Evolutionary conservation across 2,797 vertebrate genomes (phyloP), one percentile per base, ranked within the genome.

Genomic region (Limnodromus scolopaceus): DNA sequence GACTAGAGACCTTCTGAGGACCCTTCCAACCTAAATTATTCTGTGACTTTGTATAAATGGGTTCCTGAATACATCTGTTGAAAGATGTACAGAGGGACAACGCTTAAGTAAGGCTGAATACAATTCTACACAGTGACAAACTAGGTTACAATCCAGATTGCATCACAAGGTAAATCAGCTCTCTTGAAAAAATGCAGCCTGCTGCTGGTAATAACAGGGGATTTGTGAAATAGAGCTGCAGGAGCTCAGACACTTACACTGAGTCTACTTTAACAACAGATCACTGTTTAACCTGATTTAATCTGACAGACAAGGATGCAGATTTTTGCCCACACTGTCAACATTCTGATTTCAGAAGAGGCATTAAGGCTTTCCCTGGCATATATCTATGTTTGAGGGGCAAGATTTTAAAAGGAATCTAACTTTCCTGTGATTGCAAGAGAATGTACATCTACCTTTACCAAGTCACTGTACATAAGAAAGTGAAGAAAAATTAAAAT

Each of bases 201-300:
- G 53, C 8, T 80, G 18, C 71, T 61, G 9, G 5, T 74, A 57
- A 70, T 45, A 93, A 84, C n/a, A 34, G 23, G 8, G 18, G 36
- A 54, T n/a, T 51, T 41, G 16, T 69, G 48, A 95, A 75, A 66
- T 1, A 55, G 17, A 81, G 22, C 32, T 75, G 41, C n/a, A 45
- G 55, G 10, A 70, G 34, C 5, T 2, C 0, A 57, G 63, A 61
- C 43, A 55, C 32, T 18, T 58, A 58, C 18, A 54, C 2, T 0
- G 2, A 69, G 16, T 82, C 74, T 66, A 63, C 45, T 87, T 91
- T 63, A 77, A 66, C 38, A 75, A 34, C 4, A 81, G 2, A 57
- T 65, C 61, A 83, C 22, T 19, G 11, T 34, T 68, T 53, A 57
- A 30, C n/a, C 68, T 83, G 49, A 66, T 43, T 63, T 91, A 82